A percentile compares a stretch with the other conserved stretches of the same genome.
Conservation (phyloP, 2,113 vertebrate species). For the Hippolais icterina region DNA sequence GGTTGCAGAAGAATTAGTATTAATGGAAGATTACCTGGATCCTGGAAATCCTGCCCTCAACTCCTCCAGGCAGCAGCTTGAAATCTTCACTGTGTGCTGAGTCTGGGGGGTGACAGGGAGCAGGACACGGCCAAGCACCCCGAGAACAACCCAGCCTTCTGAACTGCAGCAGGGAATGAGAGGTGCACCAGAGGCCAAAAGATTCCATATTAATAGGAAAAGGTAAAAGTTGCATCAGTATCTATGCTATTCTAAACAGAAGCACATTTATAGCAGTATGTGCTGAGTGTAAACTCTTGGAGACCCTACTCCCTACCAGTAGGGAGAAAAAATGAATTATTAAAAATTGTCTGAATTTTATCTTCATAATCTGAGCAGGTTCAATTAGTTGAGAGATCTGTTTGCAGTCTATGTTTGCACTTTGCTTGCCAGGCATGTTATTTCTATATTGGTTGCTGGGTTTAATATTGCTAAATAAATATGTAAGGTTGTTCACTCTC, state of each 20-base stretch:
- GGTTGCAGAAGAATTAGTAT: neutral
- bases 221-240: neutral
- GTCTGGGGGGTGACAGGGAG: slow-evolving; percentile 19
- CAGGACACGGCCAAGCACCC: neutral
- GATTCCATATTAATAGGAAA: neutral
- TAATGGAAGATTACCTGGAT: slow-evolving; percentile 35
- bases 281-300: neutral
- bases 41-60: slow-evolving; percentile 18
- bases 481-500: neutral
- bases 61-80: neutral
- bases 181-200: neutral
- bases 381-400: neutral
- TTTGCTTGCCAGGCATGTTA: neutral
- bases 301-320: neutral
- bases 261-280: neutral
- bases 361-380: neutral
- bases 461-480: neutral
- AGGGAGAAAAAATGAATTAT: neutral
- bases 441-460: neutral
- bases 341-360: neutral
- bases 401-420: neutral
- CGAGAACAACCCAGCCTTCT: neutral
- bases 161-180: neutral
- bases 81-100: neutral
- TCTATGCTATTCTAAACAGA: neutral